Evolutionary conservation across 2,113 vertebrate genomes (phyloP), one percentile per base, ranked within the genome.

Genomic region (Polyodon spathula): DNA sequence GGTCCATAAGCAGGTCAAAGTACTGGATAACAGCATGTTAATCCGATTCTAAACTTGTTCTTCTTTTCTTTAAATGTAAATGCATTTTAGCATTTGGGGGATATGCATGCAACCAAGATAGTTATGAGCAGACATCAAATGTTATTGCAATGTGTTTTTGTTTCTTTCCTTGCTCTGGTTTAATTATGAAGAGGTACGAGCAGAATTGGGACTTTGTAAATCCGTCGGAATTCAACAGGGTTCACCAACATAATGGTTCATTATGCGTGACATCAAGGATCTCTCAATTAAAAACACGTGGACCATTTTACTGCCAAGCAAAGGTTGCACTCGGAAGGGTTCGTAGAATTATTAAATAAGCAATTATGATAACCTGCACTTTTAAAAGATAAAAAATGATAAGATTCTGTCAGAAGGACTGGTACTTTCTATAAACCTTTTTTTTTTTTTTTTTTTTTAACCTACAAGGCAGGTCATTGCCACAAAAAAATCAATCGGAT

Each of bases 341-440:
- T 86, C 81, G 87, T 76, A 77, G 85, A 86, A 88, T 90, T 90
- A 93, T 89, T 92, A 89, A 93, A 88, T 84, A 89, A 90, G 81
- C 74, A 84, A 87, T 89, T 85, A 85, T 78, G 85, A 91, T 79
- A 79, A 88, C 65, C 58, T 52, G 51, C 71, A 72, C 79, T 88
- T 90, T 82, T 83, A 85, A 86, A 88, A 80, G 83, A 73, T 89
- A 85, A 83, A 76, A 66, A 70, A 73, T 64, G 84, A 86, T 88
- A 89, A 86, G 82, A 71, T 82, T 80, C 66, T 78, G 79, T 73
- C 69, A 77, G 66, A 72, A 67, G 67, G 64, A 68, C 60, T 68
- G 66, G 52, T 70, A 66, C 75, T 76, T 72, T 68, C 68, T 68
- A 68, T 72, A 14, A 58, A 0, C 60, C 66, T 11, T 17, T 40